A percentile compares a stretch with the other conserved stretches of the same genome.
These are phyloP conservation scores for Yoshiicerus persimilis DNA, from an alignment of 1,140 invertebrate genomes.

Conservation along the genomic window DNA sequence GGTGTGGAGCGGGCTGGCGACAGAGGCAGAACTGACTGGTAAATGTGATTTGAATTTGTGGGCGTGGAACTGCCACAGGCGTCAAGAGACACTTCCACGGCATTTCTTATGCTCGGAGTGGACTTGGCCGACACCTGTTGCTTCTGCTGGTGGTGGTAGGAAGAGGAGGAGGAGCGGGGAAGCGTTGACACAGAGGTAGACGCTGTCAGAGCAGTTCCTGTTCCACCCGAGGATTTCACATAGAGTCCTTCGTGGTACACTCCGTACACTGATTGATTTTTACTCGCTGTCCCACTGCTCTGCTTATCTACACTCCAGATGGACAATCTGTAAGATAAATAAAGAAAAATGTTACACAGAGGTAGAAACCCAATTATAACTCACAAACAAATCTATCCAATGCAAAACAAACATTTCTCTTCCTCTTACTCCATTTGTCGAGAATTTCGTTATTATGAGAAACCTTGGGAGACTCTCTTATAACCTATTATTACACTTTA, in stretches of 20 bases:
- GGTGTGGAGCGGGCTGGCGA: slow-evolving; percentile 59
- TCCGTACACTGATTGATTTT: background rate
- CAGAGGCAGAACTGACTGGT: slow-evolving; percentile 10
- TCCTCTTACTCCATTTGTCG: background rate
- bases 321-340: slow-evolving; percentile 30
- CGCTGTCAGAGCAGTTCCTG: background rate
- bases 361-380: too few species aligned
- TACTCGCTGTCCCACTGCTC: background rate
- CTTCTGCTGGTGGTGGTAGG: background rate
- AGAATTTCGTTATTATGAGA: background rate
- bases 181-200: slow-evolving; percentile 11
- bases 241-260: background rate
- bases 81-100: slow-evolving; percentile 23
- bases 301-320: slow-evolving; percentile 35
- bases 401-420: background rate
- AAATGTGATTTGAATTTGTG: slow-evolving; percentile 12
- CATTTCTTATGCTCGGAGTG: slow-evolving; percentile 42
- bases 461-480: background rate
- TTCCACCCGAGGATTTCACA: background rate
- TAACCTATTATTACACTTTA: background rate
- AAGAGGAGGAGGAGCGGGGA: slow-evolving; percentile 9
- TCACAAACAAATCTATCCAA: background rate
- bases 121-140: slow-evolving; percentile 33
- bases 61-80: background rate
- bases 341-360: background rate